Evolutionary conservation across 2,888 invertebrate species (phyloP).

Genomic region (Gymnosoma rotundatum): DNA sequence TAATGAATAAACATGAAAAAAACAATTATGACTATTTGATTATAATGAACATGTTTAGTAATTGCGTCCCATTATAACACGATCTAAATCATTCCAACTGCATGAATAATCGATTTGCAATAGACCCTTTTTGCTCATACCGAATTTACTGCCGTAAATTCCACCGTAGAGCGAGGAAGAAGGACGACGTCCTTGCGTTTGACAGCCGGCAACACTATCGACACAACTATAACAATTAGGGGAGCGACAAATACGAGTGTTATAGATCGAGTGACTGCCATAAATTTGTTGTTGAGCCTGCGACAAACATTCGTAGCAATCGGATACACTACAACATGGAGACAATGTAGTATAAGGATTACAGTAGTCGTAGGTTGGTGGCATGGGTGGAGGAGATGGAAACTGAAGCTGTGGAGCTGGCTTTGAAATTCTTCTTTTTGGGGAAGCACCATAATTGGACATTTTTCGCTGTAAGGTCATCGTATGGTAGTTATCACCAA

Average conservation of each 20-base stretch:
- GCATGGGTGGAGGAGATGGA: slow-evolving; percentile 78
- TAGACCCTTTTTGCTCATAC: slow-evolving; percentile 90
- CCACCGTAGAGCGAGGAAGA: slow-evolving; percentile 80
- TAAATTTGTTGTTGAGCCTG: slow-evolving; percentile 75
- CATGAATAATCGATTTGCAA: slow-evolving; percentile 91
- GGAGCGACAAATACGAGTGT: slow-evolving; percentile 68
- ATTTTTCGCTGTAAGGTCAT: slow-evolving; percentile 77
- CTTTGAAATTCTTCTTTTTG: slow-evolving; percentile 77
- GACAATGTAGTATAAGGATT: slow-evolving; percentile 80
- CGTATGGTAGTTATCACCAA: slow-evolving; percentile 75
- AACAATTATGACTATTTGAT: too few species aligned
- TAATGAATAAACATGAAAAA: too few species aligned
- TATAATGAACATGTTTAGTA: slow-evolving; percentile 70
- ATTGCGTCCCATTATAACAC: slow-evolving; percentile 84
- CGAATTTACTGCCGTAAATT: slow-evolving; percentile 83
- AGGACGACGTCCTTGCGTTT: slow-evolving; percentile 72
- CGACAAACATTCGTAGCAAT: slow-evolving; percentile 78
- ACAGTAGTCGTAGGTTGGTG: slow-evolving; percentile 78
- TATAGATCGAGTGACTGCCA: slow-evolving; percentile 76
- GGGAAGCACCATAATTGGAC: slow-evolving; percentile 76
- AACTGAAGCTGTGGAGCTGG: slow-evolving; percentile 80
- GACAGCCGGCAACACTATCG: slow-evolving; percentile 51
- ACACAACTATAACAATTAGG: slow-evolving; percentile 73
- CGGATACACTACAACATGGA: slow-evolving; percentile 79
- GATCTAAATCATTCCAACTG: slow-evolving; percentile 91